These are phyloP conservation scores for Vidua chalybeata DNA, from an alignment of 2,113 vertebrate species.

Conservation along the genomic window DNA sequence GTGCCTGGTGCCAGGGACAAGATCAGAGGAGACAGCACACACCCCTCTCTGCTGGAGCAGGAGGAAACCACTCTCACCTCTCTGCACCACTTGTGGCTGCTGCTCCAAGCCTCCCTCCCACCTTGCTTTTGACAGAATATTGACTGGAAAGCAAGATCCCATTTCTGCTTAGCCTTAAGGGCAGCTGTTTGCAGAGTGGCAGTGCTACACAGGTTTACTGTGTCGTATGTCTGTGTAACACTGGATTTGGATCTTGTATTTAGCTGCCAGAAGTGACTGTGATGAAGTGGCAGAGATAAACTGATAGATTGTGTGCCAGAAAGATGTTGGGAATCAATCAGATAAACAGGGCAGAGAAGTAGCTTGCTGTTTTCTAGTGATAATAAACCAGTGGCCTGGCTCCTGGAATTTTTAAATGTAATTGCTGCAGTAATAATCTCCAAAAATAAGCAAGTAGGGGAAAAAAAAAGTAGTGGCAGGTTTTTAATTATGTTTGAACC, in stretches of 20 bases:
- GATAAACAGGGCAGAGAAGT: conserved; percentile 79
- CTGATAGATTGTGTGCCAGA: conserved; percentile 88
- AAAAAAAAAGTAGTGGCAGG: not conserved
- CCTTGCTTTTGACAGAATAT: conserved; percentile 70
- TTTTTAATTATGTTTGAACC: conserved; percentile 62
- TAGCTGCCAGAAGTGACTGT: conserved; percentile 88
- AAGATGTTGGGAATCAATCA: conserved; percentile 86
- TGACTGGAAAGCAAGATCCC: conserved; percentile 68
- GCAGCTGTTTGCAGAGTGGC: conserved; percentile 76
- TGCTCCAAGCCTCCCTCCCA: not conserved
- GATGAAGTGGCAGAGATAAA: conserved; percentile 90
- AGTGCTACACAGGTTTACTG: conserved; percentile 77
- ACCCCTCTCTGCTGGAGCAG: not conserved
- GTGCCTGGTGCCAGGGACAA: not conserved
- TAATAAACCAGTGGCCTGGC: conserved; percentile 82
- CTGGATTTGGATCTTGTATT: conserved; percentile 88
- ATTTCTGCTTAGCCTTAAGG: conserved; percentile 75
- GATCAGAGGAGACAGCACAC: not conserved
- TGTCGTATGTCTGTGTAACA: conserved; percentile 79
- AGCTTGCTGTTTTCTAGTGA: conserved; percentile 78
- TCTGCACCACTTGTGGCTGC: conserved; percentile 23
- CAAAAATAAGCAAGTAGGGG: conserved; percentile 60
- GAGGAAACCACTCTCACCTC: not conserved
- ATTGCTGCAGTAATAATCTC: conserved; percentile 68
- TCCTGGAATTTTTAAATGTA: conserved; percentile 65